Percentiles rank a stretch among this genome's conserved stretches.
phyloP scores from a whole-genome alignment of 2,797 vertebrate genomes.

The Heteromormyrus szaboi region DNA sequence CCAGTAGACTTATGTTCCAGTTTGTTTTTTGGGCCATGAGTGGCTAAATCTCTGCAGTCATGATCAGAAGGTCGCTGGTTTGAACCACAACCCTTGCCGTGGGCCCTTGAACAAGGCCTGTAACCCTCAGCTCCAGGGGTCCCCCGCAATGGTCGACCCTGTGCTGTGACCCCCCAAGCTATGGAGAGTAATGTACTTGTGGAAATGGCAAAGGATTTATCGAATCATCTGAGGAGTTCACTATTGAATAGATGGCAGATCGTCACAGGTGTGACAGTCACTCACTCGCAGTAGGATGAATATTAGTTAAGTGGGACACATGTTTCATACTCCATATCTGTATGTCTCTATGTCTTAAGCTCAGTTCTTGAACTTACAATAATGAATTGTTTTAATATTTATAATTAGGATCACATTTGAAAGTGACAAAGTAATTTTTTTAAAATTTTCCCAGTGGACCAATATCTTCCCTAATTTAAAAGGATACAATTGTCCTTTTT shows the following conservation, averaged over 20 bases:
- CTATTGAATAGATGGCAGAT: neutral
- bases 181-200: neutral
- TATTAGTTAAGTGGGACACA: neutral
- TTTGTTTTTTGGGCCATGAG: neutral
- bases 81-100: neutral
- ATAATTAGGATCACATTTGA: neutral
- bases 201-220: neutral
- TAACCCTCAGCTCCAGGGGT: neutral
- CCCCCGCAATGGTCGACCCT: accelerated
- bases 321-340: neutral
- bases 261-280: neutral
- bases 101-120: neutral
- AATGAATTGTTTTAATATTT: neutral
- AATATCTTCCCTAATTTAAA: neutral
- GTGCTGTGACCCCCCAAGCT: neutral
- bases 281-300: neutral
- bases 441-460: neutral
- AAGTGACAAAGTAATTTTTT: neutral
- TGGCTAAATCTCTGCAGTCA: neutral
- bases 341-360: neutral
- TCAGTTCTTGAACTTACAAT: neutral
- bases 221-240: neutral
- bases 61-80: neutral
- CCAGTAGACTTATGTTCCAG: neutral
- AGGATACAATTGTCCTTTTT: neutral